A percentile compares a stretch with the other conserved stretches of the same genome.
These are phyloP conservation scores for Phoenicopterus ruber DNA, from an alignment of 2,113 vertebrate genomes.

Conservation along the genomic window DNA sequence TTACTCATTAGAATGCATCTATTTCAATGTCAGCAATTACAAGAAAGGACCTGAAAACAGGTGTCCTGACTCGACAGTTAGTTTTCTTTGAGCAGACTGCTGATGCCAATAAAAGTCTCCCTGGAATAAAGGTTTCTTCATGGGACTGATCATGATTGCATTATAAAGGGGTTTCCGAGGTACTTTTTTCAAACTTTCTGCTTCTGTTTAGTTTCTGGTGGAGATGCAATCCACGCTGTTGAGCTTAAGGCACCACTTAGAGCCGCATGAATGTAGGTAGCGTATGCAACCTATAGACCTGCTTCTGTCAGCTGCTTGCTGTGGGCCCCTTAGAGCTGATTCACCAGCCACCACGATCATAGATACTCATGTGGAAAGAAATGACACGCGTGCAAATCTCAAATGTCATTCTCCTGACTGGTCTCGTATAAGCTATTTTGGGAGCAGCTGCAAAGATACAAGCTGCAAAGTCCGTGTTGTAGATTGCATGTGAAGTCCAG, in stretches of 20 bases:
- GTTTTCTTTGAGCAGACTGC: background rate
- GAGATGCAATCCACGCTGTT: background rate
- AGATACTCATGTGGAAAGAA: background rate
- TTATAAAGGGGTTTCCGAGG: background rate
- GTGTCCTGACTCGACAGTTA: background rate
- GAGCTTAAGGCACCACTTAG: background rate
- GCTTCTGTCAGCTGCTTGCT: too few relatives aligned
- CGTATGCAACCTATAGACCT: accelerated
- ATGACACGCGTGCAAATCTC: too few relatives aligned
- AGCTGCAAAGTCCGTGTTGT: background rate
- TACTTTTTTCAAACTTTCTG: background rate
- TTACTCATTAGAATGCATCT: background rate
- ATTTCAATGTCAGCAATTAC: background rate
- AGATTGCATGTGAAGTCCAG: background rate
- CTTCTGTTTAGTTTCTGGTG: background rate
- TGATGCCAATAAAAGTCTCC: background rate
- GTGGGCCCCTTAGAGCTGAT: background rate
- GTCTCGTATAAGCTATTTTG: accelerated
- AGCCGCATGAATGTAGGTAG: too few relatives aligned
- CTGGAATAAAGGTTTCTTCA: background rate
- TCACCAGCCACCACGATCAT: background rate
- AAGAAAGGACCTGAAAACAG: too few relatives aligned
- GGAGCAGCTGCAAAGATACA: background rate
- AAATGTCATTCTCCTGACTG: background rate
- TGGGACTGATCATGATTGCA: background rate